Base-by-base conservation (phyloP, 30 jellyfish, hydroid and myxozoan genomes). In the Hydractinia symbiolongicarpus region DNA sequence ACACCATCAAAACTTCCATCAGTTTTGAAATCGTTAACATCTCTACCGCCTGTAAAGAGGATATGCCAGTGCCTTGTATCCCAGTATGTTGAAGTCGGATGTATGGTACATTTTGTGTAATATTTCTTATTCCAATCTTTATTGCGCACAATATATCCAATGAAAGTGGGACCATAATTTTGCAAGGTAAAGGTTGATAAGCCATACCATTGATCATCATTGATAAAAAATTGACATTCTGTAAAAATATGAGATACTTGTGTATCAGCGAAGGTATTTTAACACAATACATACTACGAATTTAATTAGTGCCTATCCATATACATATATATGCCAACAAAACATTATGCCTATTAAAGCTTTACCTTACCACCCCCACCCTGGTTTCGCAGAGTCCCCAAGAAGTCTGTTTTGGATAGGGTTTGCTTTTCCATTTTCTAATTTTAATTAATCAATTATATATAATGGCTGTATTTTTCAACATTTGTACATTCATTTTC, bases 101-200 rank as follows among this genome's bases (percentile, higher is more conserved):
- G 16, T 51, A 64, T 0, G 40, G 19, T n/a, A 13, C 74, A 64
- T 44, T 44, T n/a, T n/a, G 74, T n/a, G 74, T 6, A 64, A 64
- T 13, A 6, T 4, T 13, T 64, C 2, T 64, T 44, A 64, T 64
- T 64, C 74, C 74, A 64, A 64, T 64, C 74, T 6, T 6, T 64
- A 64, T 64, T 51, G 40, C 40, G 16, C 74, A 64, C 74, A 13
- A 64, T 64, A 64, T 64, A 64, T 7, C 74, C 74, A 6, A 64
- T 44, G 74, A 51, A n/a, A n/a, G 74, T 64, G 74, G 19, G 74
- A 64, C 74, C 74, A 13, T 64, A n/a, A 44, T 6, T 64, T 64
- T 7, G 9, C 40, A 64, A 64, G 7, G 74, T 64, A 51, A 7
- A n/a, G 19, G 74, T 64, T 6, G 74, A 51, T 7, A 64, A 64